Conservation (phyloP, 2,888 invertebrate genomes). For the Stegophylla sp. region DNA sequence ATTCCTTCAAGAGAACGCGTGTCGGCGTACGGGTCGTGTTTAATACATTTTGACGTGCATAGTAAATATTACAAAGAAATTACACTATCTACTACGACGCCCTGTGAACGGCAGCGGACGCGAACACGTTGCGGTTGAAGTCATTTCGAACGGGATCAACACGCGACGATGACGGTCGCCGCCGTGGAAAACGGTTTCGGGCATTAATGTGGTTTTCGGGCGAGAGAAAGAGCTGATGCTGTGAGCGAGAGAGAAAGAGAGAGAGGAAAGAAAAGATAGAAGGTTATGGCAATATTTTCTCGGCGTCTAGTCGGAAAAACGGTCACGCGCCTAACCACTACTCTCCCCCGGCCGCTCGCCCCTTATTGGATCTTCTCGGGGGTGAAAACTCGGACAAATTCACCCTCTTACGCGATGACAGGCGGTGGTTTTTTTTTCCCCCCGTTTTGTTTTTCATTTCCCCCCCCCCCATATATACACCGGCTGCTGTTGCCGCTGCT, state of each 20-base stretch:
- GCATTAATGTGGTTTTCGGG: constrained; percentile 20
- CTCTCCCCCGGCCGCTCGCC: background rate
- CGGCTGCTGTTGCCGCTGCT: constrained; percentile 28
- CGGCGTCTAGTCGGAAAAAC: constrained; percentile 52
- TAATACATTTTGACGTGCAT: background rate
- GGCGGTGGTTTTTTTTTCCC: constrained; percentile 30
- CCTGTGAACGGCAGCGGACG: background rate
- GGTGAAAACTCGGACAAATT: constrained; percentile 58
- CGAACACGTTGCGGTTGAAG: constrained; percentile 35
- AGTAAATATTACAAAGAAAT: constrained; percentile 21
- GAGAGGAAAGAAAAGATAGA: background rate
- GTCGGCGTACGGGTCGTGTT: background rate
- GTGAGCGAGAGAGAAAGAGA: background rate
- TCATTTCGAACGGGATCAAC: constrained; percentile 39
- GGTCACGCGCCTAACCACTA: constrained; percentile 44
- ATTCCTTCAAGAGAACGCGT: background rate
- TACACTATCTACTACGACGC: background rate
- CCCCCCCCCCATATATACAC: background rate
- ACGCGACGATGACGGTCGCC: background rate
- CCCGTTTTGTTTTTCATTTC: background rate
- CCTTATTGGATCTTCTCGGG: constrained; percentile 38
- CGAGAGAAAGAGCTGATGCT: background rate
- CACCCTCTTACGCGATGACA: constrained; percentile 45
- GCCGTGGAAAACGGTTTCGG: constrained; percentile 40
- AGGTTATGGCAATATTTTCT: constrained; percentile 53